Evolutionary conservation across 2,888 invertebrate species (phyloP), one percentile per base, ranked within the genome.

Genomic region (Dasypogon diadema): DNA sequence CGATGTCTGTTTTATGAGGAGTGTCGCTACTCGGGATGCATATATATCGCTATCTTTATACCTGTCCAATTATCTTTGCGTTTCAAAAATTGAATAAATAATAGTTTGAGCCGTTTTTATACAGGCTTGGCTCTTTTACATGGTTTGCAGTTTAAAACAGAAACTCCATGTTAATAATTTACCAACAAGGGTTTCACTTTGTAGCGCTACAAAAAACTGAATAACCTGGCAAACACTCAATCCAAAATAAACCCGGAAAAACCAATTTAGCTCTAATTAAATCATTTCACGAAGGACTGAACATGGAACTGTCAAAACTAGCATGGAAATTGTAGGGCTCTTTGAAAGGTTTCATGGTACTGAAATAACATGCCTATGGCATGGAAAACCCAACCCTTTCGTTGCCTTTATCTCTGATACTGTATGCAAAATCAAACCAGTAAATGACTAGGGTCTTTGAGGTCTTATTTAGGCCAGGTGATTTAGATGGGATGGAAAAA

Each of bases 231-330:
- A 34, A 73, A 16, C 46, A 56, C 42, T 55, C 56, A 73, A 73
- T 73, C 56, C 24, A 46, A 56, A 14, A 37, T 24, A 73, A 73
- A 72, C 42, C 42, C 56, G 14, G 54, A 26, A 37, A 73, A 55
- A 21, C 42, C 73, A 73, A 73, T 73, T 73, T 56, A 18, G 22
- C 42, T 56, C 42, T 73, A 73, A 73, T 73, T 73, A 73, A 73
- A 73, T 73, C 73, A 56, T 73, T 73, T 56, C 10, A 34, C 10
- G 2, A 21, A 16, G 54, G 24, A 14, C n/a, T n/a, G 48, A 30
- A 14, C 48, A 48, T 2, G n/a, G n/a, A n/a, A 48, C n/a, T 48
- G n/a, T 14, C 12, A 48, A n/a, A n/a, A 14, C 6, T 48, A 16
- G n/a, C n/a, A n/a, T 1, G 48, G 1, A 14, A 1, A 1, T 1